Conservation (phyloP, 1,140 invertebrate species). For the Lutraria rhynchaena region DNA sequence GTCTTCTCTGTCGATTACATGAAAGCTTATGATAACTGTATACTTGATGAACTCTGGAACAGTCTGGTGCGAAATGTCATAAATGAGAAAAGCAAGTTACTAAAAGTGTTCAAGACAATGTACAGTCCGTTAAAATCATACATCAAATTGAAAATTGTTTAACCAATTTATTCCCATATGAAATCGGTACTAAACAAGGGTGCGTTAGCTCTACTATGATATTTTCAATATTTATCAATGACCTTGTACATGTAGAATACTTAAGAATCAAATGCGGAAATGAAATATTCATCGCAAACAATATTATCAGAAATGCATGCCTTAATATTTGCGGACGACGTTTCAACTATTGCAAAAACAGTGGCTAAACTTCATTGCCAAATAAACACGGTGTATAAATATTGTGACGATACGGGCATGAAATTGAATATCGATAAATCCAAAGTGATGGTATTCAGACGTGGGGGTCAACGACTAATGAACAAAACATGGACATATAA, state of each 20-base stretch:
- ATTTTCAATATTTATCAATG: no score
- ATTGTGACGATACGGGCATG: conserved; percentile 13
- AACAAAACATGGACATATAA: conserved; percentile 27
- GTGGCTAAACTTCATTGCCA: no score
- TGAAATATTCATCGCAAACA: conserved; percentile 23
- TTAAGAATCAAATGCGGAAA: no score
- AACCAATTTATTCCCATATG: conserved; percentile 25
- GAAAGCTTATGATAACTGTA: conserved; percentile 23
- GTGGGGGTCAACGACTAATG: conserved; percentile 1
- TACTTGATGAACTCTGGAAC: conserved; percentile 14
- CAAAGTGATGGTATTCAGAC: no score
- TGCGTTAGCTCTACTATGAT: conserved; percentile 24
- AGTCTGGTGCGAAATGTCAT: no score
- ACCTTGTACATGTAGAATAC: conserved; percentile 31
- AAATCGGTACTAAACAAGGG: conserved; percentile 38
- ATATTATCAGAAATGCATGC: background rate
- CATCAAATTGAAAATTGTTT: conserved; percentile 15
- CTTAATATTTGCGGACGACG: conserved; percentile 38
- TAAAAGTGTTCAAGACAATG: no score
- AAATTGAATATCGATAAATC: no score
- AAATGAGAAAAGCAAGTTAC: no score
- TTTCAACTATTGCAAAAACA: conserved; percentile 18
- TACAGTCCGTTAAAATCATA: conserved; percentile 6
- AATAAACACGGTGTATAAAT: conserved; percentile 16
- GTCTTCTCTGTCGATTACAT: no score